Conservation (phyloP, 2,113 vertebrate species). For the Nibea albiflora region DNA sequence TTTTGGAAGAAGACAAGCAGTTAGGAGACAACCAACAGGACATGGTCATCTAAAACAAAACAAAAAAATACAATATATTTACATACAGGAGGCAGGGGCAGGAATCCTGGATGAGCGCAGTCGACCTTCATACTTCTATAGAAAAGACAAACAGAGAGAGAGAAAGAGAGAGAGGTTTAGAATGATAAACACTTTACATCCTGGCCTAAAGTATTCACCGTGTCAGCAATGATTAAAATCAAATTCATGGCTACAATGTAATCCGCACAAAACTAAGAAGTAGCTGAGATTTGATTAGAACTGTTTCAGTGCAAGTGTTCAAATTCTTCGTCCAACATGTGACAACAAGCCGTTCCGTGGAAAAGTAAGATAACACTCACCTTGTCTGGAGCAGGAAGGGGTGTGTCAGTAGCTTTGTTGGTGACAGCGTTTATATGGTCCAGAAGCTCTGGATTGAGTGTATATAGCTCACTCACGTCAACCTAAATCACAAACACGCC, state of each 20-base stretch:
- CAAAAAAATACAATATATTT: background rate
- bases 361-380: constrained; percentile 21
- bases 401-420: background rate
- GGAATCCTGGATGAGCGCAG: constrained; percentile 81
- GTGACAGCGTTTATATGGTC: constrained; percentile 36
- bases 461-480: constrained; percentile 63
- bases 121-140: constrained; percentile 74
- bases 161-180: background rate
- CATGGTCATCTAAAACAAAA: background rate
- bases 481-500: constrained; percentile 53
- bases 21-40: constrained; percentile 12
- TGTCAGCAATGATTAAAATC: too few relatives aligned
- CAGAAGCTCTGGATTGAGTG: constrained; percentile 73
- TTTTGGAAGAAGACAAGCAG: constrained; percentile 69
- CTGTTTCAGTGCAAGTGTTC: background rate
- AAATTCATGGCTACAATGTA: too few relatives aligned
- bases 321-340: background rate
- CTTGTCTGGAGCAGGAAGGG: constrained; percentile 41
- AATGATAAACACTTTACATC: too few relatives aligned
- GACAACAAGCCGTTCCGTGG: background rate
- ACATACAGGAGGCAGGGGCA: constrained; percentile 75
- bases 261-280: background rate
- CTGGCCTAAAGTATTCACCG: too few relatives aligned
- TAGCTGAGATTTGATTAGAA: background rate
- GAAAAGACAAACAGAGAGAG: background rate